phyloP scores from a whole-genome alignment of 2,797 vertebrate genomes.

The Cossypha polioptera region DNA sequence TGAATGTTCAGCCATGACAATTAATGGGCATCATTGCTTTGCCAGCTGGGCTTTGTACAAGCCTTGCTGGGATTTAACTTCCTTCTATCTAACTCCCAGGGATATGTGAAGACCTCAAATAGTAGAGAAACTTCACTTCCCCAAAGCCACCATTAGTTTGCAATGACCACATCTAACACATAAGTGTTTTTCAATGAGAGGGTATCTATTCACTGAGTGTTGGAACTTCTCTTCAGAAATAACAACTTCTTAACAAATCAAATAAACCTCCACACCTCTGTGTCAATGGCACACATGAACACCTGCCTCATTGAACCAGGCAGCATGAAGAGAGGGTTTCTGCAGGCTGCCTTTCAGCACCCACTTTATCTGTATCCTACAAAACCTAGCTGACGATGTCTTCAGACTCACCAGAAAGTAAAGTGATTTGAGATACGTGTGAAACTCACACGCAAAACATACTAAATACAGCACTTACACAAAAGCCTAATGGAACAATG shows the following conservation, averaged over 20 bases:
- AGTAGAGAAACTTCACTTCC: background rate
- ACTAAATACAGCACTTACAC: background rate
- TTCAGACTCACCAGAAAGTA: background rate
- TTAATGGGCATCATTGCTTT: background rate
- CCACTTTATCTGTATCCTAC: background rate
- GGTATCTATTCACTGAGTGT: background rate
- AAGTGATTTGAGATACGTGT: background rate
- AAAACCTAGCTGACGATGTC: background rate
- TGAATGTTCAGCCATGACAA: fast-evolving
- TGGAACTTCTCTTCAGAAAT: background rate
- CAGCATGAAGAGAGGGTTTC: background rate
- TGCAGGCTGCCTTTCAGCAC: background rate
- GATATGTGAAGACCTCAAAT: background rate
- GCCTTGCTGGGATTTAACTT: background rate
- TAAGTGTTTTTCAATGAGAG: background rate
- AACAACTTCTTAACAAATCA: background rate
- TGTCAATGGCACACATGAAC: background rate
- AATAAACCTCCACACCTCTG: background rate
- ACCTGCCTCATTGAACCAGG: background rate
- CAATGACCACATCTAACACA: background rate
- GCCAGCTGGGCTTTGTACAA: background rate
- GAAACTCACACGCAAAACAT: background rate
- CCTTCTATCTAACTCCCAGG: background rate
- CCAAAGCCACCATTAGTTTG: background rate
- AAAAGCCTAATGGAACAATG: background rate